These are phyloP conservation scores for Gorsachius goisagi DNA, from an alignment of 2,113 vertebrate genomes.

Conservation along the genomic window DNA sequence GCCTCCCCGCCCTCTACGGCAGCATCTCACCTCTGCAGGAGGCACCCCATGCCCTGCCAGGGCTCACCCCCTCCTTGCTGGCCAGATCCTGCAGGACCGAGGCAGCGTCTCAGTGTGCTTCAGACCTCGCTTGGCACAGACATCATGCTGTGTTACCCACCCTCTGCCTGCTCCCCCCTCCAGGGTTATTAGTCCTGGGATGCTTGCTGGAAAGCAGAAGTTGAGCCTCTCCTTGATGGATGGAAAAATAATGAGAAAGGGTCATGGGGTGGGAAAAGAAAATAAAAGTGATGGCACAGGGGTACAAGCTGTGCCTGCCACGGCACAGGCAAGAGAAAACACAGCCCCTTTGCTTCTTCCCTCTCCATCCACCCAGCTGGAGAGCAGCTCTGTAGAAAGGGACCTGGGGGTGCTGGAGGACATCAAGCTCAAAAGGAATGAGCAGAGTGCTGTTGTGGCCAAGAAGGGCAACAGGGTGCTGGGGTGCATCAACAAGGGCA, in stretches of 20 bases:
- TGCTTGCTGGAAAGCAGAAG: neutral
- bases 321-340: neutral
- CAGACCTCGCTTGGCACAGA: neutral
- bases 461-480: too few relatives aligned
- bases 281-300: neutral
- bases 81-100: neutral
- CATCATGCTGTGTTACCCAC: accelerated
- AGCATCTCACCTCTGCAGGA: too few relatives aligned
- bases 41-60: neutral
- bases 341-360: neutral
- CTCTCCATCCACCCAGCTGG: neutral
- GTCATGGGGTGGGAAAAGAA: neutral
- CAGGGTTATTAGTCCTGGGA: accelerated
- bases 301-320: accelerated
- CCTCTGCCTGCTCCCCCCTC: accelerated
- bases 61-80: neutral
- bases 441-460: too few relatives aligned
- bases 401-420: too few relatives aligned
- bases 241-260: neutral
- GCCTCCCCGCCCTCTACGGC: neutral
- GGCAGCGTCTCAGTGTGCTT: neutral
- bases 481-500: too few relatives aligned
- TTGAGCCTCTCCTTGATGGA: neutral
- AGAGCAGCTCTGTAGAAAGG: too few relatives aligned
- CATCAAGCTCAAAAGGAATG: too few relatives aligned